Conservation (phyloP, 2,888 invertebrate species). For the Trypoxylon attenuatum region DNA sequence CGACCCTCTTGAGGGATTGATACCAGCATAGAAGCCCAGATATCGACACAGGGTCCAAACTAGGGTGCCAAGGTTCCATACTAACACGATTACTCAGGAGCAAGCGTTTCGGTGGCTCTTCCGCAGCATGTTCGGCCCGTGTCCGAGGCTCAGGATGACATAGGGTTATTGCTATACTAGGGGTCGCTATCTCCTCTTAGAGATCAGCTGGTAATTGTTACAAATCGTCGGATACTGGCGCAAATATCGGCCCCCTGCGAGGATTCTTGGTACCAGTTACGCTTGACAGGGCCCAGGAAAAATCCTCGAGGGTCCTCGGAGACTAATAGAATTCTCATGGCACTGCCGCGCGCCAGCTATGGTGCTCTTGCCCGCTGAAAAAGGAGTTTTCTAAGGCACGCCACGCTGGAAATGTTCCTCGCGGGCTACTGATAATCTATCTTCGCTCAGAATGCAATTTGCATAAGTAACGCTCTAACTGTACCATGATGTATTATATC, state of each 20-base stretch:
- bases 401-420: too few relatives aligned
- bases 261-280: neutral
- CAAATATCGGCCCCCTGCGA: neutral
- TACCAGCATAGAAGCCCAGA: too few relatives aligned
- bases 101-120: conserved; percentile 50
- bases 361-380: too few relatives aligned
- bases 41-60: conserved; percentile 38
- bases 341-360: neutral
- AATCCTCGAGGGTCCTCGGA: too few relatives aligned
- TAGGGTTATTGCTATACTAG: conserved; percentile 58
- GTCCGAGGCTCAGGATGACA: conserved; percentile 52
- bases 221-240: conserved; percentile 52
- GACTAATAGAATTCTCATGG: neutral
- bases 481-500: neutral
- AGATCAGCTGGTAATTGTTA: conserved; percentile 61
- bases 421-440: neutral
- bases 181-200: conserved; percentile 41
- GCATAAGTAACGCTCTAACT: neutral
- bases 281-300: neutral
- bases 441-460: neutral
- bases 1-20: too few relatives aligned
- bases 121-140: conserved; percentile 38
- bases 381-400: too few relatives aligned
- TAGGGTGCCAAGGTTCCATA: conserved; percentile 61
- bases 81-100: conserved; percentile 61